Base-by-base conservation (phyloP, 1,140 invertebrate species). In the Gonioctena quinquepunctata region DNA sequence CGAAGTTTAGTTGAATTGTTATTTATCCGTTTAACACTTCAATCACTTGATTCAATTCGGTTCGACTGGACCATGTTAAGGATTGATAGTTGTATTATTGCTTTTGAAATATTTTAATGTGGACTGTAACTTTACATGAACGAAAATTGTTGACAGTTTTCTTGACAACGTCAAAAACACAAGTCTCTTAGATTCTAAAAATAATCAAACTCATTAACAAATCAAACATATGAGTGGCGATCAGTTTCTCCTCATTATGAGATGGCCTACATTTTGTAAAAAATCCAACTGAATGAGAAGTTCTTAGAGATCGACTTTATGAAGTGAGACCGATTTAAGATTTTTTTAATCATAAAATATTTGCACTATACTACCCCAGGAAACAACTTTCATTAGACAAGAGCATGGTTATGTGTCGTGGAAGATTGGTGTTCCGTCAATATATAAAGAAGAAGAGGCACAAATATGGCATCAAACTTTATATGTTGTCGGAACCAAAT, bases 401-500 rank as follows among this genome's bases (percentile, higher is more conserved):
- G 66, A 73, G 78, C 18, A 81, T 84, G 79, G 71, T 84, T 50
- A 73, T 82, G 56, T 84, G 77, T 74, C 76, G 79, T 22, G 81
- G 83, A 4, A 33, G 70, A n/a, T 48, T 72, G 19, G 21, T 57
- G 56, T 72, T 72, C 23, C 49, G 60, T 11, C 66, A 72, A 48
- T 72, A 69, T 48, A 72, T 72, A 23, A 42, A 42, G n/a, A 42
- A 42, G 8, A 42, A 42, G 28, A 42, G n/a, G n/a, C 66, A 59
- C 57, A 72, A 72, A 28, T 69, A 65, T 33, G 67, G 61, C 7
- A 60, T 69, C 7, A 69, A 72, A 52, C 25, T 84, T 2, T 82
- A 82, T 68, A 79, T 83, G 65, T 68, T 86, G 7, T 72, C 78
- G 50, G 77, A 79, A 48, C 76, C 79, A 3, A 75, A 77, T 68